Base-by-base conservation (phyloP, 2,888 invertebrate species). In the Brassicogethes aeneus region DNA sequence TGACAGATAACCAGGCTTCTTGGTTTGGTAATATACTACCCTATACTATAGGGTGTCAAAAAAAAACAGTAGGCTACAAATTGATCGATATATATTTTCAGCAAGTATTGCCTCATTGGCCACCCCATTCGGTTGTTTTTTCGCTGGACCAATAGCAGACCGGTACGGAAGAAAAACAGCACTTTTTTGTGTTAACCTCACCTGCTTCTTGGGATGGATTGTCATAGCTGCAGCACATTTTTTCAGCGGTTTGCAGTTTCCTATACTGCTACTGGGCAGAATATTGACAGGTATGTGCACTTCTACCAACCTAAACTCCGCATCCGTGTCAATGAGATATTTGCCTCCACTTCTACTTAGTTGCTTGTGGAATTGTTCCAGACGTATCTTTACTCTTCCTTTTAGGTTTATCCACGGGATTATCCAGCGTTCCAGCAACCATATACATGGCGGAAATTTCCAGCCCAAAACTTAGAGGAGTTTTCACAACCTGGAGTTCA, bases 11-110 rank as follows among this genome's bases (percentile, higher is more conserved):
- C 30, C 66, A 76, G 57, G 68, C 70, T 1, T 75, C 75, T 14
- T 77, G 77, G 77, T 72, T 77, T 55, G 76, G 76, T 77, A 61
- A 61, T 23, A n/a, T n/a, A n/a, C n/a, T n/a, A n/a, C n/a, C n/a
- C n/a, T n/a, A n/a, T n/a, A n/a, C n/a, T n/a, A n/a, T n/a, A n/a
- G n/a, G n/a, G n/a, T n/a, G n/a, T n/a, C n/a, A n/a, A n/a, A n/a
- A n/a, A n/a, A n/a, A n/a, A n/a, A n/a, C n/a, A n/a, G n/a, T n/a
- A n/a, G n/a, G n/a, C n/a, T n/a, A n/a, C n/a, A n/a, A n/a, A n/a
- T n/a, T n/a, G n/a, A n/a, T n/a, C n/a, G n/a, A n/a, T n/a, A n/a
- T n/a, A n/a, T n/a, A n/a, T n/a, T n/a, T n/a, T n/a, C n/a, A 77
- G 77, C 75, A 0, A 75, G 75, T 43, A 65, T 72, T 23, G 71